Evolutionary conservation across 2,888 invertebrate genomes (phyloP).

Genomic region (Diarsia brunnea): DNA sequence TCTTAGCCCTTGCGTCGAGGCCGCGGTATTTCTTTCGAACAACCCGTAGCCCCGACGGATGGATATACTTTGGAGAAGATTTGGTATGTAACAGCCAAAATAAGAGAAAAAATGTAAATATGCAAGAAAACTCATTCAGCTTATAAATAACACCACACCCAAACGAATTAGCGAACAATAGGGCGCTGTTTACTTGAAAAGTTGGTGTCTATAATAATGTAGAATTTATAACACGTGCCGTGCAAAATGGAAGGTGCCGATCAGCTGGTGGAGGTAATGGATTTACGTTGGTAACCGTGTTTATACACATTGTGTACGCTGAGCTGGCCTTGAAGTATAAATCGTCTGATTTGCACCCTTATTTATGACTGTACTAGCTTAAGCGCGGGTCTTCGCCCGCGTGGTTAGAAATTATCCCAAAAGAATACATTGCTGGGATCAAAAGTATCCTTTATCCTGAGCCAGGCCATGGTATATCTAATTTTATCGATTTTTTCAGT

Average conservation of each 20-base stretch:
- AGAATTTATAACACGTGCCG: conserved; percentile 74
- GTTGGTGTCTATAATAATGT: conserved; percentile 78
- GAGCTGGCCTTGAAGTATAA: not conserved
- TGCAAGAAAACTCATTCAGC: not conserved
- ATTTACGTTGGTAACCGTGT: conserved; percentile 17
- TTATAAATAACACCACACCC: conserved; percentile 50
- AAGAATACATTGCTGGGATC: not conserved
- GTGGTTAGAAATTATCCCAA: not conserved
- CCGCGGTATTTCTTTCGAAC: no score
- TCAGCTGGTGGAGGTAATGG: conserved; percentile 23
- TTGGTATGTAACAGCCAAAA: no score
- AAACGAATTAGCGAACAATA: conserved; percentile 84
- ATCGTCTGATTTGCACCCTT: not conserved
- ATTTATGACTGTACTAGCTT: not conserved
- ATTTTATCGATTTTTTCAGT: not conserved
- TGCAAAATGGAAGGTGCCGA: conserved; percentile 23
- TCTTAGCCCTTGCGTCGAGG: no score
- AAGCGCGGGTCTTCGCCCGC: not conserved
- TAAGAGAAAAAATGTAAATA: no score
- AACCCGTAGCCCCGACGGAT: no score
- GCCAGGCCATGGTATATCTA: not conserved
- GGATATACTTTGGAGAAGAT: no score
- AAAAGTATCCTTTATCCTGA: not conserved
- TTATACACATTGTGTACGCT: not conserved
- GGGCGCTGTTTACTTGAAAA: conserved; percentile 80